Conservation (phyloP, 2,888 invertebrate species). For the Metalampra italica region DNA sequence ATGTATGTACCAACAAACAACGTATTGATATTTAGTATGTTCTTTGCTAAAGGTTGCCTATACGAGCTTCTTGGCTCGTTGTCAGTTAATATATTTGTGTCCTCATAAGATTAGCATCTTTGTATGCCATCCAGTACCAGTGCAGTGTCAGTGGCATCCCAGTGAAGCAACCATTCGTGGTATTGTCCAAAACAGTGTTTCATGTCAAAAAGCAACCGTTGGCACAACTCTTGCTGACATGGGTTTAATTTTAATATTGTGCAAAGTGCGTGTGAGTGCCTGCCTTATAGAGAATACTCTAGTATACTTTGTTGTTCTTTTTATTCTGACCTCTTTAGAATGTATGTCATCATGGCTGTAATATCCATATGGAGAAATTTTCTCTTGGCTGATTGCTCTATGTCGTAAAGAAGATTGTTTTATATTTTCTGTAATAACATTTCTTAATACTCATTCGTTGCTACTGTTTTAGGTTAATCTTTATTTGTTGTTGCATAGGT, state of each 20-base stretch:
- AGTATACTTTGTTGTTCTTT: too few species aligned
- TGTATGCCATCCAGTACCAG: neutral
- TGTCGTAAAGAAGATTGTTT: conserved; percentile 1
- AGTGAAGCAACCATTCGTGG: conserved; percentile 11
- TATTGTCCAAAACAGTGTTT: conserved; percentile 9
- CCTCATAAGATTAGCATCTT: conserved; percentile 1
- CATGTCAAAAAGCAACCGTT: neutral
- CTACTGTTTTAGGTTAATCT: conserved; percentile 12
- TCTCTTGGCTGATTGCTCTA: neutral
- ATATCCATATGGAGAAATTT: too few species aligned
- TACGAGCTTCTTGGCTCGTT: too few species aligned
- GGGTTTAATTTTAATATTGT: neutral
- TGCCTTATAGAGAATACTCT: too few species aligned
- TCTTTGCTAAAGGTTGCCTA: too few species aligned
- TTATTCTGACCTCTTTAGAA: too few species aligned
- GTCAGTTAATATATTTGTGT: neutral
- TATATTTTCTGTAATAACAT: conserved; percentile 13
- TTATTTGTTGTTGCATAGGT: conserved; percentile 7
- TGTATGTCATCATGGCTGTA: too few species aligned
- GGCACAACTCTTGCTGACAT: neutral
- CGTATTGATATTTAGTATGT: too few species aligned
- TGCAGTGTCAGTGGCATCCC: neutral
- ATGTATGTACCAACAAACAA: too few species aligned
- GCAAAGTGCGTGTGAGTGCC: neutral
- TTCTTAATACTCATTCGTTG: conserved; percentile 11